Percentiles rank a stretch among this genome's conserved stretches.
Evolutionary conservation across 2,113 vertebrate genomes (phyloP).

Genomic region (Cheilinus undulatus): DNA sequence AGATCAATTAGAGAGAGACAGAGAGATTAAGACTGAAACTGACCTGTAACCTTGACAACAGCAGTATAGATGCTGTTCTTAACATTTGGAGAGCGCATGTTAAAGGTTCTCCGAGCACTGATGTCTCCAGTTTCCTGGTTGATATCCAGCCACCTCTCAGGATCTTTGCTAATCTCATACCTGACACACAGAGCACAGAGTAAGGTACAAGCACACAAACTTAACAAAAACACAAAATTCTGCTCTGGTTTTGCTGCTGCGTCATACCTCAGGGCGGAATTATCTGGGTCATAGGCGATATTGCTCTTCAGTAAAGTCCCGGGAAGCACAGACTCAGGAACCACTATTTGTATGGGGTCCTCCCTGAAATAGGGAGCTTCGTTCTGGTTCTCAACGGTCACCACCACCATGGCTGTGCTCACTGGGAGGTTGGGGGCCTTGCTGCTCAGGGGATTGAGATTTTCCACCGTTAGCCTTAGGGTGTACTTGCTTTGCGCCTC

Average conservation of each 20-base stretch:
- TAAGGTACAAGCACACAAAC: background rate
- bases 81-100: slow-evolving; percentile 85
- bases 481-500: slow-evolving; percentile 80
- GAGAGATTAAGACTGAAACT: slow-evolving; percentile 45
- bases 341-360: slow-evolving; percentile 86
- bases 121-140: slow-evolving; percentile 84
- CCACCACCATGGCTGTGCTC: slow-evolving; percentile 83
- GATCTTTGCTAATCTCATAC: slow-evolving; percentile 88
- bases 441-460: slow-evolving; percentile 82
- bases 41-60: slow-evolving; percentile 89
- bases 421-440: slow-evolving; percentile 70
- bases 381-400: slow-evolving; percentile 88
- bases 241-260: background rate
- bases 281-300: slow-evolving; percentile 90
- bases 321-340: slow-evolving; percentile 85
- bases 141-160: slow-evolving; percentile 89
- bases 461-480: slow-evolving; percentile 86
- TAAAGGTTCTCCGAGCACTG: slow-evolving; percentile 83
- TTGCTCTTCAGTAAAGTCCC: slow-evolving; percentile 86
- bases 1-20: no score
- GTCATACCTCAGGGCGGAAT: slow-evolving; percentile 84
- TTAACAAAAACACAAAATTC: background rate
- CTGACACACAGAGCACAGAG: slow-evolving; percentile 71
- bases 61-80: slow-evolving; percentile 88
- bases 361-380: slow-evolving; percentile 89